Base-by-base conservation (phyloP, 2,888 invertebrate species). In the Parapristionchus giblindavisi region DNA sequence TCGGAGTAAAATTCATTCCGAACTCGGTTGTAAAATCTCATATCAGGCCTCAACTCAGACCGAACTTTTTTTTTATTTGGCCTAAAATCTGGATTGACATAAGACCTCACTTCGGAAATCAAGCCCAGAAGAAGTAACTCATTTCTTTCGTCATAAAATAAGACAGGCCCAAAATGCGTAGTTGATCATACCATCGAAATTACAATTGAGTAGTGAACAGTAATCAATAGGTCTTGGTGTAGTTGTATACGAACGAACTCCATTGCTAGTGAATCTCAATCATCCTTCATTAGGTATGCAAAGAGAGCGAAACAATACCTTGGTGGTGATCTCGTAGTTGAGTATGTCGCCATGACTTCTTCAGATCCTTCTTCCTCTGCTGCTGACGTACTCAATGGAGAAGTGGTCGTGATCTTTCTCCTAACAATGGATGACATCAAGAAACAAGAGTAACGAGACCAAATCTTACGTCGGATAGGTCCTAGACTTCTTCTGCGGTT, bases 161-260 rank as follows among this genome's bases (percentile, higher is more conserved):
- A n/a, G n/a, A n/a, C n/a, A n/a, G n/a, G n/a, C n/a, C n/a, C n/a
- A n/a, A n/a, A n/a, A n/a, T n/a, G n/a, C n/a, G n/a, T 17, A 29
- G 14, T 6, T 8, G 56, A 54, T 6, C 40, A 52, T 56, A 85
- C 85, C 85, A 63, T 87, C 85, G 74, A 87, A 87, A 58, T 83
- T 84, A 76, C 87, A 87, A 76, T 87, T 87, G 38, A 87, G 78
- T 11, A 85, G 58, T 27, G 81, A 78, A 73, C 87, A 87, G 75
- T 85, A 87, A 70, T 87, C 80, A 14, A 76, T 61, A 11, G 76
- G 61, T 43, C 77, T 74, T 11, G 76, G 52, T n/a, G 79, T 76
- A 0, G 79, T 68, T 3, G 79, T 80, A 29, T 72, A 65, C 8
- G 48, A 68, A 40, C 74, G 60, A 48, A 32, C n/a, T 5, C 52